Conservation (phyloP, 2,888 invertebrate species). For the Caenorhabditis drosophilae region DNA sequence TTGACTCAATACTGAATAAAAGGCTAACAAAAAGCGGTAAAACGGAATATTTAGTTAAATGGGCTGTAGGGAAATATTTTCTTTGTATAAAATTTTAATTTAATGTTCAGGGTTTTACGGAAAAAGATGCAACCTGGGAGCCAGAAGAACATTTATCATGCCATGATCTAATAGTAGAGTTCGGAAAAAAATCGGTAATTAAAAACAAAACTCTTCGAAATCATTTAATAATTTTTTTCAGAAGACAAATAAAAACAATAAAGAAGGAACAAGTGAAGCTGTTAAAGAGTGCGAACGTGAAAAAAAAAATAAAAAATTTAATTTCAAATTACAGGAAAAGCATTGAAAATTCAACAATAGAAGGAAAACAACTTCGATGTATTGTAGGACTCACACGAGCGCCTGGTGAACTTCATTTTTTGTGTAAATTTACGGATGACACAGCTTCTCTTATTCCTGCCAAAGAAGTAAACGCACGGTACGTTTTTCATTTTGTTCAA, state of each 20-base stretch:
- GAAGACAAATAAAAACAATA: conserved; percentile 6
- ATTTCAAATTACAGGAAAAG: too few species aligned
- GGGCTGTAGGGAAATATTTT: conserved; percentile 21
- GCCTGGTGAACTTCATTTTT: conserved; percentile 31
- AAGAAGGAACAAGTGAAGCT: too few species aligned
- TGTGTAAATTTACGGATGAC: conserved; percentile 35
- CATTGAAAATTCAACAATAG: not conserved
- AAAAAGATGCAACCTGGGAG: conserved; percentile 43
- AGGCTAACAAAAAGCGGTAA: conserved; percentile 16
- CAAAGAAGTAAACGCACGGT: conserved; percentile 35
- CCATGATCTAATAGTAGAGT: conserved; percentile 26
- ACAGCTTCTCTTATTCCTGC: conserved; percentile 24
- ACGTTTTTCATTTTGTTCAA: not conserved
- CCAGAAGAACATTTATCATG: conserved; percentile 42
- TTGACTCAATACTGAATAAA: conserved; percentile 39
- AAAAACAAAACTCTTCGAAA: too few species aligned
- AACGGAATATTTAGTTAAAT: conserved; percentile 39
- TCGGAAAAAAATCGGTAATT: conserved; percentile 13
- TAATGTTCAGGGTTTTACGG: conserved; percentile 28
- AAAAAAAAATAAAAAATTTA: too few species aligned
- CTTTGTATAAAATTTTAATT: not conserved
- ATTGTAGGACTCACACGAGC: conserved; percentile 26
- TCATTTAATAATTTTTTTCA: not conserved
- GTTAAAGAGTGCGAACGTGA: too few species aligned
- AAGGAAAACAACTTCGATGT: conserved; percentile 18